These are phyloP conservation scores for Epistrophella euchroma DNA, from an alignment of 2,888 invertebrate genomes.

Conservation along the genomic window DNA sequence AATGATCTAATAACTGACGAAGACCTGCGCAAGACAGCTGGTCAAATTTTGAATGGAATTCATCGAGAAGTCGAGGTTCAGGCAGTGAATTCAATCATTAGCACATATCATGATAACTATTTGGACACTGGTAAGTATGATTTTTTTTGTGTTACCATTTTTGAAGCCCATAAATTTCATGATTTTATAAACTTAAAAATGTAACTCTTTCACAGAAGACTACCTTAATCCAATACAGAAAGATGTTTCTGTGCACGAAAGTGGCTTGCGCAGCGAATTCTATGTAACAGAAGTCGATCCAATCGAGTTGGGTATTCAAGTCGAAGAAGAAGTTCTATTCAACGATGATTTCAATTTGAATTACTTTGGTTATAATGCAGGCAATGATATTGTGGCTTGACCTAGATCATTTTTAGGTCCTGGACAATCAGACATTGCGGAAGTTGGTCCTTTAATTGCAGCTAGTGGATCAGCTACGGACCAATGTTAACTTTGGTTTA, in stretches of 20 bases:
- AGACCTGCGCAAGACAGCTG: slow-evolving; percentile 85
- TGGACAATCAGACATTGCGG: slow-evolving; percentile 13
- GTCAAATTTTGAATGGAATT: slow-evolving; percentile 86
- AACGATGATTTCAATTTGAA: slow-evolving; percentile 84
- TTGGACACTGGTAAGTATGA: slow-evolving; percentile 81
- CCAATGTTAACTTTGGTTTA: slow-evolving; percentile 36
- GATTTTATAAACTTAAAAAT: too few relatives aligned
- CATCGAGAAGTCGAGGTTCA: slow-evolving; percentile 87
- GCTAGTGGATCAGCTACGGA: slow-evolving; percentile 22
- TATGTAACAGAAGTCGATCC: slow-evolving; percentile 84
- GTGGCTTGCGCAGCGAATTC: slow-evolving; percentile 86
- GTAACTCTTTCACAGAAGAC: slow-evolving; percentile 84
- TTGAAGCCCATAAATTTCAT: too few relatives aligned
- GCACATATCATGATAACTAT: slow-evolving; percentile 83
- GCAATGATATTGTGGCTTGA: slow-evolving; percentile 84
- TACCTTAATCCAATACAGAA: slow-evolving; percentile 89
- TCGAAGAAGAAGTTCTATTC: slow-evolving; percentile 83
- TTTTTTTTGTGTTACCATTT: not conserved
- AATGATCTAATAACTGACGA: slow-evolving; percentile 81
- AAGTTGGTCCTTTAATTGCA: slow-evolving; percentile 30
- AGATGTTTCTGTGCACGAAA: slow-evolving; percentile 90
- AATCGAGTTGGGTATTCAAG: slow-evolving; percentile 83
- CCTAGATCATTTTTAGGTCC: slow-evolving; percentile 71
- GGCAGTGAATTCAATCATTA: slow-evolving; percentile 84
- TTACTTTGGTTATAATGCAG: slow-evolving; percentile 83